Evolutionary conservation across 2,888 invertebrate species (phyloP).

Genomic region (Theodoxus fluviatilis): DNA sequence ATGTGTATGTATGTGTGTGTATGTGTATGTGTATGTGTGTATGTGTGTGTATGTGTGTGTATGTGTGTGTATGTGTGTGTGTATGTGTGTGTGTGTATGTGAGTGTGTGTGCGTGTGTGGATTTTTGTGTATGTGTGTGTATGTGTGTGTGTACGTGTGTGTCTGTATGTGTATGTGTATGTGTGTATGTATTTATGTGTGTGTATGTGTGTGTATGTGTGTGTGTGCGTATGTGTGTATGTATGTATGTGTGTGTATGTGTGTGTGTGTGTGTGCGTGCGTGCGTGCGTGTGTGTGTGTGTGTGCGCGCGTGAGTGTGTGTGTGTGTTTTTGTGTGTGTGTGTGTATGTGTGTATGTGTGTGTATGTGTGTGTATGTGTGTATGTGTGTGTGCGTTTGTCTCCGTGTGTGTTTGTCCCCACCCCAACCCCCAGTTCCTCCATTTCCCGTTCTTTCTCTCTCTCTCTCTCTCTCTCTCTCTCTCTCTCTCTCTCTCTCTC

Average conservation of each 20-base stretch:
- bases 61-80: background rate
- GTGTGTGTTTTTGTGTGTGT: background rate
- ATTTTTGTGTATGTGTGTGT: background rate
- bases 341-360: background rate
- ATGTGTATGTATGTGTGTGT: too few species aligned
- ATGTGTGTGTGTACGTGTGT: background rate
- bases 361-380: background rate
- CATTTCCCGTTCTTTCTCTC: background rate
- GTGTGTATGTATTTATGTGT: constrained; percentile 4
- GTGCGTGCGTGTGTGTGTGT: background rate
- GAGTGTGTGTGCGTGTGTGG: constrained; percentile 14
- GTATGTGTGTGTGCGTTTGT: background rate
- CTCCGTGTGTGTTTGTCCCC: background rate
- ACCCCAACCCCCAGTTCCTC: background rate
- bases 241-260: constrained; percentile 9
- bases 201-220: background rate
- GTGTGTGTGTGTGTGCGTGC: constrained; percentile 1
- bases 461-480: constrained; percentile 16
- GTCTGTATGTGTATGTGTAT: background rate
- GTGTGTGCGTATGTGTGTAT: background rate
- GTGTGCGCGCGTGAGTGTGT: background rate
- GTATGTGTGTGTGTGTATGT: constrained; percentile 15
- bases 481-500: constrained; percentile 7
- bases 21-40: too few species aligned
- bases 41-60: background rate